Conservation (phyloP, 2,797 vertebrate species). For the Vultur gryphus region DNA sequence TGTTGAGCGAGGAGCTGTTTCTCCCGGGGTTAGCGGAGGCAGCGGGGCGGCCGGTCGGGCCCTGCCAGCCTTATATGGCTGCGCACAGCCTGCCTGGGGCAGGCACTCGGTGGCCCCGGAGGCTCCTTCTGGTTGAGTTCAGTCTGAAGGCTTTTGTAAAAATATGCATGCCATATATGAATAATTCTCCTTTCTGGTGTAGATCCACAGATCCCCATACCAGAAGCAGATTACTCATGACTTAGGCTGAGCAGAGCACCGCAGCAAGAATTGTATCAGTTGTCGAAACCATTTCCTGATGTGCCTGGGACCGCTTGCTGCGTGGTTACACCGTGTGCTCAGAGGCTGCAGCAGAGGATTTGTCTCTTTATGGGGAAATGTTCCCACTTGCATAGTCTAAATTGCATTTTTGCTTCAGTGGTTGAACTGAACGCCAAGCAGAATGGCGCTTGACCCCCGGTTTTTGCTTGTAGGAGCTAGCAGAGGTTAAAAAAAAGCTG, state of each 20-base stretch:
- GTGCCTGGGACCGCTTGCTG: neutral
- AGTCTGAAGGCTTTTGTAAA: neutral
- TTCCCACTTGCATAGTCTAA: neutral
- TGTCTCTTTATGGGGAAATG: neutral
- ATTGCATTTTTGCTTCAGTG: neutral
- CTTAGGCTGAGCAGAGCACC: neutral
- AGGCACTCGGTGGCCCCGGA: neutral
- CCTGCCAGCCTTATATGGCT: constrained; percentile 44
- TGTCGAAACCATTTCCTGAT: constrained; percentile 1
- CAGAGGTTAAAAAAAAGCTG: neutral
- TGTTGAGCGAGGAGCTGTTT: neutral
- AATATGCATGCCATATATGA: constrained; percentile 38
- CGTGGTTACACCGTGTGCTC: neutral
- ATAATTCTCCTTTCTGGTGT: constrained; percentile 35
- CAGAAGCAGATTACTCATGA: neutral
- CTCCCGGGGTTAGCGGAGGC: neutral
- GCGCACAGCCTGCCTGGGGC: neutral
- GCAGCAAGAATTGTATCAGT: neutral
- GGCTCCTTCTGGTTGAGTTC: neutral
- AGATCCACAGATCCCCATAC: neutral
- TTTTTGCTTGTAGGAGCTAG: neutral
- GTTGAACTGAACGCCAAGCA: neutral
- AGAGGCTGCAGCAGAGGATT: neutral
- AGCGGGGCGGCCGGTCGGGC: neutral
- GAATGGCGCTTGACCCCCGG: accelerated